phyloP scores from a whole-genome alignment of 2,888 invertebrate species.

The Drosophila nr. medialis region DNA sequence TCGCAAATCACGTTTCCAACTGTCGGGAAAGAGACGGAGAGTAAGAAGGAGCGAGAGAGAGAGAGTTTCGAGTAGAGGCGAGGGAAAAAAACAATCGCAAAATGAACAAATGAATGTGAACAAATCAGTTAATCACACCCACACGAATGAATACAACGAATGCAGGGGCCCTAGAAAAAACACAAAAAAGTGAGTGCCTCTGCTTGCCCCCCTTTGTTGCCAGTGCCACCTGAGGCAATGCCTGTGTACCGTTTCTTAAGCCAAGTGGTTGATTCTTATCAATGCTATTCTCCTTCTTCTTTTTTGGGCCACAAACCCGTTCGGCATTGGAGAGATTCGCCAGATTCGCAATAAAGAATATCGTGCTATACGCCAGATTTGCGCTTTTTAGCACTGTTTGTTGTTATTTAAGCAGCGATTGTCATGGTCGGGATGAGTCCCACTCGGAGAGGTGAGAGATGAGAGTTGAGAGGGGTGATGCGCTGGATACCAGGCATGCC shows the following conservation, averaged over 20 bases:
- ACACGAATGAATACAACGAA: slow-evolving; percentile 67
- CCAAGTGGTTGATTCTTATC: slow-evolving; percentile 77
- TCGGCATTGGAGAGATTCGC: slow-evolving; percentile 32
- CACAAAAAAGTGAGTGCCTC: slow-evolving; percentile 8
- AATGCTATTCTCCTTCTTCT: slow-evolving; percentile 32
- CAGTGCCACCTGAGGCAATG: slow-evolving; percentile 32
- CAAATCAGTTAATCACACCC: slow-evolving; percentile 84
- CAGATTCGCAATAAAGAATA: slow-evolving; percentile 79
- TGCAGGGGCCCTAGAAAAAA: slow-evolving; percentile 33
- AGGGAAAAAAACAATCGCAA: slow-evolving; percentile 57
- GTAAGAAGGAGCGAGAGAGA: neutral
- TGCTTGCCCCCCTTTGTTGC: neutral
- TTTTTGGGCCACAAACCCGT: slow-evolving; percentile 60
- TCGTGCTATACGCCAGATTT: slow-evolving; percentile 82
- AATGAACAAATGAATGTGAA: slow-evolving; percentile 83
- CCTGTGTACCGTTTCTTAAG: slow-evolving; percentile 26
- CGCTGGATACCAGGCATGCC: slow-evolving; percentile 43
- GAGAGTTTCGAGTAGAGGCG: slow-evolving; percentile 3
- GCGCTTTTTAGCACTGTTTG: slow-evolving; percentile 69
- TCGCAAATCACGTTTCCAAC: slow-evolving; percentile 83
- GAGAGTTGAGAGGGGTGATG: slow-evolving; percentile 14
- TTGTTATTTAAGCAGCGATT: slow-evolving; percentile 45
- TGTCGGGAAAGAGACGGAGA: slow-evolving; percentile 9
- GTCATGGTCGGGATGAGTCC: slow-evolving; percentile 63
- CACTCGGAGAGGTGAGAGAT: slow-evolving; percentile 19